Base-by-base conservation (phyloP, 2,113 vertebrate genomes). In the Urocolius indicus region DNA sequence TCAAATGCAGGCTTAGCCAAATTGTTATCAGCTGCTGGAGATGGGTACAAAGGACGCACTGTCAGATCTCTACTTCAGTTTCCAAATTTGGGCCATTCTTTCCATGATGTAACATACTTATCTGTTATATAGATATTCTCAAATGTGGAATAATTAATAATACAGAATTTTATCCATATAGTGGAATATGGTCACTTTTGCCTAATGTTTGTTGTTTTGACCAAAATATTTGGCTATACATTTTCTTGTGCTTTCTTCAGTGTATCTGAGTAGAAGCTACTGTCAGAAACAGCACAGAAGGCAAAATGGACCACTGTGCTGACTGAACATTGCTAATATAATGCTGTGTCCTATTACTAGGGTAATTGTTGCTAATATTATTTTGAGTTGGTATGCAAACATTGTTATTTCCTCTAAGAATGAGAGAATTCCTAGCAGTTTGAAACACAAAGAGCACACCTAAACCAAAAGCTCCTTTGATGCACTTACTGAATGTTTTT, bases 11-110 rank as follows among this genome's bases (percentile, higher is more conserved):
- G 49, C 95, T 77, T 46, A 90, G 94, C 91, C 95, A 94, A 96
- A 92, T 94, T 81, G 61, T 90, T 96, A 94, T 95, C 94, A 97
- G 91, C 94, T 97, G 95, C 93, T 91, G n/a, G 84, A 82, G 86
- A 94, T 78, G 91, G 79, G 83, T 93, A 80, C 86, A 93, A 96
- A 96, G 95, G 82, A 88, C 90, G 75, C 58, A 23, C 86, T 96
- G 73, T 96, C 93, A 95, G 65, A 80, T 62, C 58, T 87, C 76
- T 89, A 49, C 74, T 91, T 91, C 24, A 82, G 51, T 84, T 89
- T 92, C 93, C 87, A 93, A 82, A 94, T 76, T 71, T 88, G 83
- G 88, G 59, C 71, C 52, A 13, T 73, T 89, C 77, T 94, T 97
- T 95, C 93, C 94, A 75, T 94, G 80, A 89, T 87, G 84, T 68